Conservation (phyloP, 2,113 vertebrate genomes). For the Erinaceus europaeus region DNA sequence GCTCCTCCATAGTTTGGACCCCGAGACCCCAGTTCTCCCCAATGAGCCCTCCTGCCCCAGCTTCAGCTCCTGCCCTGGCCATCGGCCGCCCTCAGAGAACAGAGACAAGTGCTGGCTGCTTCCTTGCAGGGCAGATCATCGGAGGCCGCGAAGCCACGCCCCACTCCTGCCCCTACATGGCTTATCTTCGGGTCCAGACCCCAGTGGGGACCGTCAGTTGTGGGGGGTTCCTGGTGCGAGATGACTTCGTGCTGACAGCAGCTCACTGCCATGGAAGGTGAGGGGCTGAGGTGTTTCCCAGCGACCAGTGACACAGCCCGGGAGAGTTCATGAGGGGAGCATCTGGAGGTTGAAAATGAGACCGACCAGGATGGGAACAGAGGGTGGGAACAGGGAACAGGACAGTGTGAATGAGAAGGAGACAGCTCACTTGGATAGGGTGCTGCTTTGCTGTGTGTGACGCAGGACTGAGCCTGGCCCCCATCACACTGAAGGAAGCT, state of each 20-base stretch:
- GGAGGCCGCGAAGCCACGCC: conserved; percentile 55
- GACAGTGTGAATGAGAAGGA: not conserved
- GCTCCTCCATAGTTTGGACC: not conserved
- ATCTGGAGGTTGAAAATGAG: not conserved
- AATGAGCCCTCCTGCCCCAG: not conserved
- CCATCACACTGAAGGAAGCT: too few species aligned
- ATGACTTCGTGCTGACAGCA: conserved; percentile 70
- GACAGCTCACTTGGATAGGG: too few species aligned
- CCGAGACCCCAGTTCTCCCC: not conserved
- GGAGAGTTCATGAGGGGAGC: not conserved
- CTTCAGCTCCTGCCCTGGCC: not conserved
- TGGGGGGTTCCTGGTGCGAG: conserved; percentile 63
- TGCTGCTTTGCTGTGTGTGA: too few species aligned
- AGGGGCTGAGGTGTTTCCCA: not conserved
- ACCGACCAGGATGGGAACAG: too few species aligned
- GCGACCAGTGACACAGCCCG: fast-evolving
- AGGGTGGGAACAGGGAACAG: not conserved
- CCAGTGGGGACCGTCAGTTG: fast-evolving
- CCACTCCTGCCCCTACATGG: conserved; percentile 72
- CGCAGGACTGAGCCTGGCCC: too few species aligned
- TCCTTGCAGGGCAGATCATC: conserved; percentile 64
- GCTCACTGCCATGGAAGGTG: conserved; percentile 64
- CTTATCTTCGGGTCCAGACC: not conserved
- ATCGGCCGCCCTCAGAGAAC: not conserved
- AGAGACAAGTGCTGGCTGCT: not conserved